Conservation (phyloP, 2,888 invertebrate species). For the Orchesella flavescens region DNA sequence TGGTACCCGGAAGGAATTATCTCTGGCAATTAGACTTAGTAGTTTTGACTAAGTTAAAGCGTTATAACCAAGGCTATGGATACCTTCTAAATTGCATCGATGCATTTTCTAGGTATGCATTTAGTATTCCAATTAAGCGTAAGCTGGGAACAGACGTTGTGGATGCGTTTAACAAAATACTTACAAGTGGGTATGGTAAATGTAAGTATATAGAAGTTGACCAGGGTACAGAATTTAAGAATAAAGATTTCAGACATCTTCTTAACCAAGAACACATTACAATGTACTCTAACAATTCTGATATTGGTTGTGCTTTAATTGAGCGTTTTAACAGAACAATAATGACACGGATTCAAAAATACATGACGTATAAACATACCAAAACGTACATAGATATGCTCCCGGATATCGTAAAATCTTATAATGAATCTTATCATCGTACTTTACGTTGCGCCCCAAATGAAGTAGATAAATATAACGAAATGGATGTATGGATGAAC, state of each 20-base stretch:
- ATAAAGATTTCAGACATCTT: constrained; percentile 6
- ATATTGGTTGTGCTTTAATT: constrained; percentile 29
- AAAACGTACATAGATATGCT: not conserved
- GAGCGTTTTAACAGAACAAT: constrained; percentile 36
- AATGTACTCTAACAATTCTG: constrained; percentile 22
- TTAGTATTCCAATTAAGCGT: not conserved
- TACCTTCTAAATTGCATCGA: constrained; percentile 30
- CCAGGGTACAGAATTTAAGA: constrained; percentile 33
- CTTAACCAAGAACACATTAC: constrained; percentile 11
- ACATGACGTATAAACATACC: constrained; percentile 7
- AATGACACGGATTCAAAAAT: constrained; percentile 20
- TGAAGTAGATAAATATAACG: constrained; percentile 39
- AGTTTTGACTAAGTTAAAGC: not conserved
- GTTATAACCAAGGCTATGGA: constrained; percentile 15
- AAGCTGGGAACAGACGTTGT: constrained; percentile 7
- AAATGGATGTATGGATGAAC: constrained; percentile 43
- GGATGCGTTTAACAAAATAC: constrained; percentile 20
- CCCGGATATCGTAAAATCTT: constrained; percentile 10
- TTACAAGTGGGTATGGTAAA: not conserved
- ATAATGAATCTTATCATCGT: constrained; percentile 33
- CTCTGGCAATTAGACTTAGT: constrained; percentile 42
- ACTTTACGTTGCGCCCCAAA: constrained; percentile 24
- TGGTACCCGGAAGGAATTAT: constrained; percentile 30
- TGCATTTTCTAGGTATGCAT: constrained; percentile 11
- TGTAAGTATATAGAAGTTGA: constrained; percentile 20